Evolutionary conservation across 2,113 vertebrate genomes (phyloP).

Genomic region (Albula glossodonta): DNA sequence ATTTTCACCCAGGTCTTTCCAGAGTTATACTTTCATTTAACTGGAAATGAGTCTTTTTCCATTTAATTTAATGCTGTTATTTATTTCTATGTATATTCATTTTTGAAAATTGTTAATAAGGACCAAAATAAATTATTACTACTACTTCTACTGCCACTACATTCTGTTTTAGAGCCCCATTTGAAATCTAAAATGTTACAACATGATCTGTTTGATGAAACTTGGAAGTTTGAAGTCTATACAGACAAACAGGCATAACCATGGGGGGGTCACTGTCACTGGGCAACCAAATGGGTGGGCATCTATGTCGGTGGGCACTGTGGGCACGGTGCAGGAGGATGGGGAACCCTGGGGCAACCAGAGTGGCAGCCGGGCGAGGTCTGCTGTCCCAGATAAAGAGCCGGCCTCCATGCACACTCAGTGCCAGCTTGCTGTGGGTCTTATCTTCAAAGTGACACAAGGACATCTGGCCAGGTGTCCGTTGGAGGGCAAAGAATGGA

Average conservation of each 20-base stretch:
- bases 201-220: neutral
- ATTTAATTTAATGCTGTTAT: no score
- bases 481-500: neutral
- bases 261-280: neutral
- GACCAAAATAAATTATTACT: no score
- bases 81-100: no score
- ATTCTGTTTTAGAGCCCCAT: neutral
- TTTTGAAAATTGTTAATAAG: no score
- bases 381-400: slow-evolving; percentile 12
- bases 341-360: neutral
- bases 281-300: neutral
- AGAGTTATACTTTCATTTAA: no score
- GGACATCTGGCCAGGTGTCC: slow-evolving; percentile 8
- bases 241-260: neutral
- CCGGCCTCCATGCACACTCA: neutral
- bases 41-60: no score
- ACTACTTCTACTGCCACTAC: neutral
- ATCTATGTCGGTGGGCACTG: neutral
- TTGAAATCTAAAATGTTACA: neutral
- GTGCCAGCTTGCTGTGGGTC: neutral
- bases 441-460: slow-evolving; percentile 6
- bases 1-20: no score
- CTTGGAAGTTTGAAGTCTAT: neutral
- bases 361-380: neutral
- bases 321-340: neutral